Base-by-base conservation (phyloP, 2,888 invertebrate species). In the Hypomecis atomaria region DNA sequence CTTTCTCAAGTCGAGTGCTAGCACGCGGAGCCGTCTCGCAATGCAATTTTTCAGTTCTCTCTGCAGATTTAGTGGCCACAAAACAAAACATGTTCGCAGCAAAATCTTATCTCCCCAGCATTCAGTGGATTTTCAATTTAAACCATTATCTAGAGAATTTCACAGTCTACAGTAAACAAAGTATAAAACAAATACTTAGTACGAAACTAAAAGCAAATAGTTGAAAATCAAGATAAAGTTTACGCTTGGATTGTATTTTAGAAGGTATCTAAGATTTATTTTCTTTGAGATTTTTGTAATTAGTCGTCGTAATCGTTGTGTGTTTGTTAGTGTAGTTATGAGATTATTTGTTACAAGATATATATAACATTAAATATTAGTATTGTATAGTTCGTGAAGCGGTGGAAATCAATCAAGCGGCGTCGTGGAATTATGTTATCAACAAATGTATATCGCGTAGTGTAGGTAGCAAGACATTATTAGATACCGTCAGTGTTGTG, bases 51-150 rank as follows among this genome's bases (percentile, higher is more conserved):
- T n/a, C 6, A 36, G 4, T 37, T 11, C 5, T 4, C 5, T 7
- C 13, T 9, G 11, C 57, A 7, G 8, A 45, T 13, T 66, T 42
- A 3, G 6, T 59, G 55, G 64, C 64, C 59, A n/a, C 55, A 65
- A 53, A 34, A 4, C 38, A 10, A 40, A 48, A 37, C 65, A 36
- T 62, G 61, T 59, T 59, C 48, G 40, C 44, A 8, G 47, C 43
- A 45, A 37, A 53, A 50, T 56, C 60, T 65, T 65, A 65, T 67
- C 69, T 59, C 47, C 34, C 10, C 40, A 54, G 50, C 52, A 56
- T 60, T 60, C 55, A n/a, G 9, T 40, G 54, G 61, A 57, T 63
- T 59, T 62, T 65, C 65, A 42, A 40, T 60, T 65, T 57, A 65
- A 50, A 37, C 56, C 48, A 44, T 59, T 62, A 62, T 61, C 58